Base-by-base conservation (phyloP, 2,888 invertebrate species). In the Tipula helvola region DNA sequence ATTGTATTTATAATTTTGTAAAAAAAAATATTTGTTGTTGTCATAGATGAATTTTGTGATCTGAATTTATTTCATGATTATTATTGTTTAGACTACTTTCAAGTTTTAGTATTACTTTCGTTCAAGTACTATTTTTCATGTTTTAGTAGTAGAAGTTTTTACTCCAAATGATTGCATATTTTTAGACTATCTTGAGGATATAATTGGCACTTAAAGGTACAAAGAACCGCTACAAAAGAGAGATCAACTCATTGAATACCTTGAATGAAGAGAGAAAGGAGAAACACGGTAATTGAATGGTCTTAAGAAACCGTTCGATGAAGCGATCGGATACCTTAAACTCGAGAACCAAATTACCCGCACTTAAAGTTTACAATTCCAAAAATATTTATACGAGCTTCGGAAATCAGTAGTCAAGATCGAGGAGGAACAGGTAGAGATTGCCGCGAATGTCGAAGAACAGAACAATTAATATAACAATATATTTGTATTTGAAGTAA, bases 161-260 rank as follows among this genome's bases (percentile, higher is more conserved):
- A 94, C 92, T 0, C 97, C 97, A 89, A 95, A 96, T 89, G 99
- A 99, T 88, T 95, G 96, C 8, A 99, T 99, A 0, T 97, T 99
- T 97, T 92, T 99, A 87, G 99, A 99, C 91, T 99, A 98, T 91
- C 93, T 99, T 86, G 99, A 99, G 91, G 99, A 99, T 90, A 99
- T 99, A 87, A 97, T 99, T 89, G 99, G 99, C 0, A 98, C 97
- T 0, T 93, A 94, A 0, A 93, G 96, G 88, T 97, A 95, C 89
- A 96, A 96, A 93, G 95, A 94, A 89, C 97, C 98, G 0, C 93
- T 99, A 87, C 93, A 94, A 87, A 93, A 95, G 89, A 93, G 99
- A 13, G 92, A 93, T 18, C 93, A 94, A 10, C 94, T 95, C 89
- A 95, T 97, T 0, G 97, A 97, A 89, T 92, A 94, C 42, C 91